Conservation (phyloP, 2,888 invertebrate species). For the Xiphydria camelus region DNA sequence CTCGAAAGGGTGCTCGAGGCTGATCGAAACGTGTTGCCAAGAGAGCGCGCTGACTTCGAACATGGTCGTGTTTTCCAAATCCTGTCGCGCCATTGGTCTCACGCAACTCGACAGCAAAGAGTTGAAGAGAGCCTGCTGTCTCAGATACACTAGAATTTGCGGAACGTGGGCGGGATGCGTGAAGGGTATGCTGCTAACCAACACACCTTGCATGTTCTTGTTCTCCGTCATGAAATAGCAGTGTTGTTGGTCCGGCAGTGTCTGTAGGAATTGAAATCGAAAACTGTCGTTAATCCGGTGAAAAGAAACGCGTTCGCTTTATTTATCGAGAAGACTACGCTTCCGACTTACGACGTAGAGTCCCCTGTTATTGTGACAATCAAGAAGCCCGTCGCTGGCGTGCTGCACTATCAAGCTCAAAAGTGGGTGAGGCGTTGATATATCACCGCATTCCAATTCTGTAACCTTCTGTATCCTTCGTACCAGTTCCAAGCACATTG, state of each 20-base stretch:
- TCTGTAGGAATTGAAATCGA: conserved; percentile 63
- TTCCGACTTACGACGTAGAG: conserved; percentile 83
- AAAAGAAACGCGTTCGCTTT: too few relatives aligned
- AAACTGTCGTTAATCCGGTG: not conserved
- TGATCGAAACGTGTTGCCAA: conserved; percentile 86
- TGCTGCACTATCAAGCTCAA: conserved; percentile 79
- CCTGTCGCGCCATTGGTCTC: conserved; percentile 76
- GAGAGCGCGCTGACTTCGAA: conserved; percentile 91
- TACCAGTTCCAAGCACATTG: conserved; percentile 79
- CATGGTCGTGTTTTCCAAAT: conserved; percentile 78
- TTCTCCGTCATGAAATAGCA: conserved; percentile 91
- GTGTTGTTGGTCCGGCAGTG: conserved; percentile 89
- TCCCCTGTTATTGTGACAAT: conserved; percentile 74
- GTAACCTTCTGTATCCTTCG: conserved; percentile 68
- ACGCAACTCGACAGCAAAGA: conserved; percentile 87
- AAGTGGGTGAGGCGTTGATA: conserved; percentile 66
- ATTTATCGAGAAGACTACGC: too few relatives aligned
- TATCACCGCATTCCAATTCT: conserved; percentile 64
- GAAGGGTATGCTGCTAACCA: conserved; percentile 84
- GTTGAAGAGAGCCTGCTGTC: conserved; percentile 92
- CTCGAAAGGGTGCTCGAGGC: conserved; percentile 89
- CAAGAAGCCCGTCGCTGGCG: conserved; percentile 73
- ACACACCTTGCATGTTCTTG: conserved; percentile 73
- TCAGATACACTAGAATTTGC: conserved; percentile 78
- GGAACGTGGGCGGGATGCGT: conserved; percentile 93